Percentiles rank a stretch among this genome's conserved stretches.
phyloP scores from a whole-genome alignment of 2,797 vertebrate species.

The Tangara arthus region DNA sequence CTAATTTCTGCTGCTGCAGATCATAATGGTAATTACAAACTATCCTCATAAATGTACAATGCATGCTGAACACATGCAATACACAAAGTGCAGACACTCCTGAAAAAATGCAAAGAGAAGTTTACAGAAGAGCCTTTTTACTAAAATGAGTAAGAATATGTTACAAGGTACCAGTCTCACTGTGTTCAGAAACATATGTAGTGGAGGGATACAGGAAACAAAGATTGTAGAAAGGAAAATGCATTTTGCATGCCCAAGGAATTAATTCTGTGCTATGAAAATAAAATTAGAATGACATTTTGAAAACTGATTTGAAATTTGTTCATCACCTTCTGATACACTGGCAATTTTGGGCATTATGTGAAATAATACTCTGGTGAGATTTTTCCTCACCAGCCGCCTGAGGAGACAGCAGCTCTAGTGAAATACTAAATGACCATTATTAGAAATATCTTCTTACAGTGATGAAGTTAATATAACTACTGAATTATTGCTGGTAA shows the following conservation, averaged over 20 bases:
- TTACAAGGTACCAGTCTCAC: neutral
- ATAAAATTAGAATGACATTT: neutral
- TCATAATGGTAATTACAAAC: neutral
- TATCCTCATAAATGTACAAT: neutral
- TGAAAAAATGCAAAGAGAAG: neutral
- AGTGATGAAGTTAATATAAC: neutral
- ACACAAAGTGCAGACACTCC: neutral
- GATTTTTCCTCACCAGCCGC: neutral
- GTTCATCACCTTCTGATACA: neutral
- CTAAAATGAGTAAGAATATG: neutral
- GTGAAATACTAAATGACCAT: neutral
- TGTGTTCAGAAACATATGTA: neutral
- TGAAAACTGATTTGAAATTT: neutral
- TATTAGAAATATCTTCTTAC: neutral
- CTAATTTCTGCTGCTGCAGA: neutral
- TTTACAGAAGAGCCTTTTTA: neutral
- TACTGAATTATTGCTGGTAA: neutral
- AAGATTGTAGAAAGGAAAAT: neutral
- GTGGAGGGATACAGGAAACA: neutral
- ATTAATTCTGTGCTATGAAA: neutral
- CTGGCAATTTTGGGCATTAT: neutral
- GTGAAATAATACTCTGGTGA: neutral
- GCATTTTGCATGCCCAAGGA: neutral
- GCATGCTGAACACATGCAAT: neutral
- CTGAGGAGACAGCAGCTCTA: neutral